phyloP scores from a whole-genome alignment of 2,888 invertebrate genomes.

The Scotopteryx bipunctaria region DNA sequence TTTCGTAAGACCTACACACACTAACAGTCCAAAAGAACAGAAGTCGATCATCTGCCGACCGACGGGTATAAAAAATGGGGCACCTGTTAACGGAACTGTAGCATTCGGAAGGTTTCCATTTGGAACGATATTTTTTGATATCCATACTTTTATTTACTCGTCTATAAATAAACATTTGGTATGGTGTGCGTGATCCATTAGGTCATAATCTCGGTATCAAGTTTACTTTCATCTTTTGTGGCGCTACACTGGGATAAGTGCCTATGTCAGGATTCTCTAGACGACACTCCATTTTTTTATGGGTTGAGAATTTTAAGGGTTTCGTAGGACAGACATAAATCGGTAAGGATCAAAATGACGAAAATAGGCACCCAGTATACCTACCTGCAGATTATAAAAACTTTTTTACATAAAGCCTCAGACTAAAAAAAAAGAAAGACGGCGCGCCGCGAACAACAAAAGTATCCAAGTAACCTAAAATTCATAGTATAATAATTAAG shows the following conservation, averaged over 20 bases:
- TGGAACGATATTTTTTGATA: constrained; percentile 68
- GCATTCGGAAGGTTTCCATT: constrained; percentile 62
- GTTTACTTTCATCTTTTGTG: constrained; percentile 41
- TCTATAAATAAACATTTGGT: constrained; percentile 71
- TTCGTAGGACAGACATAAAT: neutral
- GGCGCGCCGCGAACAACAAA: no score
- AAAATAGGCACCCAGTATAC: no score
- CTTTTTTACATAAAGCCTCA: no score
- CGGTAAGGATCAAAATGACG: no score
- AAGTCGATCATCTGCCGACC: constrained; percentile 46
- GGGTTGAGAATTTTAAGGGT: neutral
- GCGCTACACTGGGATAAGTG: constrained; percentile 7
- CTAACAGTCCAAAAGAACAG: constrained; percentile 52
- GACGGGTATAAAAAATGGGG: constrained; percentile 55
- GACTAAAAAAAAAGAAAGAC: no score
- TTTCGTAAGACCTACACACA: constrained; percentile 62
- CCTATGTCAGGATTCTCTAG: neutral
- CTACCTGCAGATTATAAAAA: no score
- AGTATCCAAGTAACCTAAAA: no score
- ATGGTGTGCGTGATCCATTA: constrained; percentile 52
- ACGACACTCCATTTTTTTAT: neutral
- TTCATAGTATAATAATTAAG: no score
- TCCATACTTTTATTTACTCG: constrained; percentile 58
- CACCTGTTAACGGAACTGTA: constrained; percentile 52
- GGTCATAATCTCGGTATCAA: constrained; percentile 39